Evolutionary conservation across 2,888 invertebrate species (phyloP), one percentile per base, ranked within the genome.

Genomic region (Tuberolachnus salignus): DNA sequence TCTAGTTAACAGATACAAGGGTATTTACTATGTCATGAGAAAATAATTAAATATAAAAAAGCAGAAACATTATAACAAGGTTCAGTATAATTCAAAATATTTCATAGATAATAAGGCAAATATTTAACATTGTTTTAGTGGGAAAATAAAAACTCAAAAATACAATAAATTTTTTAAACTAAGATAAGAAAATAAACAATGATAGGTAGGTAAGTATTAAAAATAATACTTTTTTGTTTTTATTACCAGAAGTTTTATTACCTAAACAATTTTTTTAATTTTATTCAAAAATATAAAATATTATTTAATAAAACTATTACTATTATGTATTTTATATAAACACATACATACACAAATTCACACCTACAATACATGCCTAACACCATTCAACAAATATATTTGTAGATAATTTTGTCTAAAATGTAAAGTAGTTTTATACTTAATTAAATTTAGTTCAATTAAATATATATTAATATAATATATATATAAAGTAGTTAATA

Each of bases 221-320:
- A 42, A 63, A 63, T 63, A 44, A 63, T 44, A 63, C 44, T 44
- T 19, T 63, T 63, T 44, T n/a, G 34, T 61, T 34, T n/a, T 55
- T 21, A 55, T 21, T 55, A 55, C 21, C 6, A 34, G 34, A 34
- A 1, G 13, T 26, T n/a, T n/a, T n/a, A n/a, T n/a, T n/a, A n/a
- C n/a, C 23, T 57, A 57, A 3, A 23, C 10, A 14, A 44, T 19
- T 44, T 19, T n/a, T n/a, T n/a, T n/a, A 19, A 19, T n/a, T 11
- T n/a, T 11, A 42, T 19, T 42, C 19, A 42, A n/a, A n/a, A n/a
- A 11, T 42, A 55, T 19, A 34, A 34, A 34, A 34, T 34, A 34
- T 34, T 4, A 34, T 4, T 34, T 34, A 34, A 6, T 34, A 34
- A 34, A 34, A 34, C 34, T 34, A 34, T 34, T 34, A 34, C 34